Evolutionary conservation across 2,113 vertebrate species (phyloP), one percentile per base, ranked within the genome.

Genomic region (Rutilus rutilus): DNA sequence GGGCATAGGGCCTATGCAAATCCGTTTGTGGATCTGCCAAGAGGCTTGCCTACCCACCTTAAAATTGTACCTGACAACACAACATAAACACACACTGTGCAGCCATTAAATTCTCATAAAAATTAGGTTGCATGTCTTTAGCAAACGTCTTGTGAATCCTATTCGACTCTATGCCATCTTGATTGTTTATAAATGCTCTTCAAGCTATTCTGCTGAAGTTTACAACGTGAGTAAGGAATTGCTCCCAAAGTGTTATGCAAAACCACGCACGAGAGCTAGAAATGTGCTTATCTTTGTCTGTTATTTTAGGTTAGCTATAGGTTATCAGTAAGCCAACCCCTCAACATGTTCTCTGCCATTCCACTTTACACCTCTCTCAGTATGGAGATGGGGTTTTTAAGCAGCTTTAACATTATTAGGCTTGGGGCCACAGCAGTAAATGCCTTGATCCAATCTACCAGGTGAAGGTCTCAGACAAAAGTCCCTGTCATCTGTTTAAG

Each of bases 1-100:
- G 88, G 94, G 94, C 92, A 94, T 83, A 82, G 75, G 88, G 90
- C 93, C 89, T 93, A 96, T 95, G 95, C 95, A 96, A 96, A 96
- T 89, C 85, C 89, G 57, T 25, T 36, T 23, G 78, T 75, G 85
- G 87, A 57, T 77, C 77, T 94, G 94, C 92, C 93, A 94, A 91
- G 87, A 62, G 89, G 82, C 88, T 88, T 86, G 90, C 88, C 90
- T 91, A 88, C 90, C 91, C 83, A 64, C 79, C 67, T 88, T 83
- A 88, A 88, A 92, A 89, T 89, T 84, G 78, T 74, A 75, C 86
- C 77, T 82, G 75, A 82, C 81, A 88, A 89, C 82, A 81, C 57
- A 65, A 75, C 27, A 78, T 64, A 84, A 80, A 84, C 69, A 73
- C 65, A 64, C 65, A 64, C 54, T 30, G 75, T 21, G n/a, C 27